These are phyloP conservation scores for Malurus leucopterus DNA, from an alignment of 2,797 vertebrate genomes.

Conservation along the genomic window DNA sequence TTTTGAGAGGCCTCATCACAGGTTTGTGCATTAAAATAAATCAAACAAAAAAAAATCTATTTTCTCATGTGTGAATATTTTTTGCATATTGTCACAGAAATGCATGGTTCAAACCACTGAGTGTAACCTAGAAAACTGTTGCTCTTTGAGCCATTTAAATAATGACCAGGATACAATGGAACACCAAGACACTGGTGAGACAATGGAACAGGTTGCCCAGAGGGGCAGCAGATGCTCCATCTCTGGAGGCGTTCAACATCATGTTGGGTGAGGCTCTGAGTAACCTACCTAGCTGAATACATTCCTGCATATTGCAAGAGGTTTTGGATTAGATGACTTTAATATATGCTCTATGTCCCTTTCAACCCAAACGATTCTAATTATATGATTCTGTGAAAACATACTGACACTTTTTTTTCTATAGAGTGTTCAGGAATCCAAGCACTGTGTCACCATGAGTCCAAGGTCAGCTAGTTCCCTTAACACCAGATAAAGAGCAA, in stretches of 20 bases:
- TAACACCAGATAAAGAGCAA: neutral
- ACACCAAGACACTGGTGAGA: neutral
- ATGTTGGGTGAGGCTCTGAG: neutral
- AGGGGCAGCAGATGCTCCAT: neutral
- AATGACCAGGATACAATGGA: neutral
- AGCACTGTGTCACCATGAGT: neutral
- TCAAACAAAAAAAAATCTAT: neutral
- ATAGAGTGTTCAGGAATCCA: neutral
- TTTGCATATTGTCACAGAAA: neutral
- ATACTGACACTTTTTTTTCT: neutral
- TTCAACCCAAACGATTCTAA: neutral
- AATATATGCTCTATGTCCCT: neutral
- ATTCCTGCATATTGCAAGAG: neutral
- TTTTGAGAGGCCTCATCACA: neutral
- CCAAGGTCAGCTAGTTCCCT: neutral
- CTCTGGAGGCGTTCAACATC: neutral
- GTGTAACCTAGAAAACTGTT: neutral
- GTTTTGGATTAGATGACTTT: neutral
- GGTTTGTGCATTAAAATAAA: neutral
- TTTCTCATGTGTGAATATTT: neutral
- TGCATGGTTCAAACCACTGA: fast-evolving
- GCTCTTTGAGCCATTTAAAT: neutral
- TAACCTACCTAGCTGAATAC: neutral
- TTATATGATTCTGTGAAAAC: neutral
- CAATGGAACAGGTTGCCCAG: neutral